phyloP scores from a whole-genome alignment of 2,113 vertebrate species.

The Rhegmatorhina hoffmannsi region DNA sequence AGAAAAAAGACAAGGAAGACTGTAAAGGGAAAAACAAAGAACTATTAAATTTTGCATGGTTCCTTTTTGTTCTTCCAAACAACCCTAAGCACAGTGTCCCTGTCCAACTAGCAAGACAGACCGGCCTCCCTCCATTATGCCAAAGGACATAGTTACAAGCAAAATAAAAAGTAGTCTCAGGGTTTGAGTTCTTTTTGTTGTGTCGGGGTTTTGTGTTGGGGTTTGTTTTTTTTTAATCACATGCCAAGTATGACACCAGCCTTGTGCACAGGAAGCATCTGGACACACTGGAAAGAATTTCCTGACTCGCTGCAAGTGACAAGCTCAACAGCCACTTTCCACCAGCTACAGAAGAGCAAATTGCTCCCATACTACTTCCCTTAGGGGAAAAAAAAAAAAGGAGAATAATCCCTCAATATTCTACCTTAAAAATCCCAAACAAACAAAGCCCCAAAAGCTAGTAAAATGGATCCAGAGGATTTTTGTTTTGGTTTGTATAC shows the following conservation, averaged over 20 bases:
- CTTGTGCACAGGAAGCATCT: constrained; percentile 55
- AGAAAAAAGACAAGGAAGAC: neutral
- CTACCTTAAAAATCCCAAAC: neutral
- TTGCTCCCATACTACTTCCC: neutral
- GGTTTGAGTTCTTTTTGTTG: neutral
- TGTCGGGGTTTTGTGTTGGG: too few relatives aligned
- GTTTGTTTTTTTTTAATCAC: neutral
- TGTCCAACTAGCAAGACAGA: neutral
- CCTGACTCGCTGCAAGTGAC: neutral
- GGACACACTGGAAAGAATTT: constrained; percentile 52
- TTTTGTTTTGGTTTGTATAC: neutral
- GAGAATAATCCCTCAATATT: neutral
- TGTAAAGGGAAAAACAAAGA: neutral
- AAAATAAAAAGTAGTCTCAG: neutral
- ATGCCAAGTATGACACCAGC: constrained; percentile 31
- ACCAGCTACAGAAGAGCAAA: neutral
- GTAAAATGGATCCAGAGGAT: neutral
- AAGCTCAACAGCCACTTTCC: neutral
- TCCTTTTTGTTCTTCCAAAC: neutral
- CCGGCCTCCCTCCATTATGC: neutral
- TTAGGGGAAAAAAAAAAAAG: neutral
- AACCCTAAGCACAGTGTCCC: neutral
- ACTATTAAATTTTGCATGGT: neutral
- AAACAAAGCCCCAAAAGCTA: neutral
- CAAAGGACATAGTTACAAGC: neutral